phyloP scores from a whole-genome alignment of 2,797 vertebrate species.

The Eupleurogrammus muticus region DNA sequence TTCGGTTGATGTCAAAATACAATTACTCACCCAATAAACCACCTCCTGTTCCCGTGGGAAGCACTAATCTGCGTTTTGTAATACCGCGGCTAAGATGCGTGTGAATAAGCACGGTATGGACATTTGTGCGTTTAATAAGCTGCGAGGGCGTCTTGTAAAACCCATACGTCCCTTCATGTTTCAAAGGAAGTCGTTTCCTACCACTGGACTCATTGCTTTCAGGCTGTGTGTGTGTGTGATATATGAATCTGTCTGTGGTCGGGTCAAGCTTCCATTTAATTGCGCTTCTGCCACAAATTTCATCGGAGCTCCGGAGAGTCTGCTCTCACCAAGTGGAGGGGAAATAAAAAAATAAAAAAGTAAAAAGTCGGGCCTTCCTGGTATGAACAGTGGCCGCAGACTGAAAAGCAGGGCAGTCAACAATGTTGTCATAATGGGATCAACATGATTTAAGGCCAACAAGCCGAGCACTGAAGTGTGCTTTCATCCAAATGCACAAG shows the following conservation, averaged over 20 bases:
- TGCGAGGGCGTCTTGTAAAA: slow-evolving; percentile 4
- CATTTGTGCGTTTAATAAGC: slow-evolving; percentile 15
- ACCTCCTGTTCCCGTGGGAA: slow-evolving; percentile 31
- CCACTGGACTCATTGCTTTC: not conserved
- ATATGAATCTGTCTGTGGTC: not conserved
- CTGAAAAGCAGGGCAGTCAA: slow-evolving; percentile 21
- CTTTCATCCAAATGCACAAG: slow-evolving; percentile 4
- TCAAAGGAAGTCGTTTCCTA: not conserved
- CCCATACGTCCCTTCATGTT: not conserved
- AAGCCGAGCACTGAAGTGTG: not conserved
- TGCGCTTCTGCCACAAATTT: slow-evolving; percentile 26
- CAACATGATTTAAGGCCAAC: slow-evolving; percentile 26
- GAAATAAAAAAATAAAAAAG: slow-evolving; percentile 8
- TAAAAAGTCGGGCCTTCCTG: not conserved
- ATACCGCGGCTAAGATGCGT: slow-evolving; percentile 31
- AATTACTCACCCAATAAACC: slow-evolving; percentile 59
- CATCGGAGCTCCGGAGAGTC: slow-evolving; percentile 11
- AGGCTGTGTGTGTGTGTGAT: not conserved
- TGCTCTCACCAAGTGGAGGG: not conserved
- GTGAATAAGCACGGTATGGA: slow-evolving; percentile 14
- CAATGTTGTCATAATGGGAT: slow-evolving; percentile 18
- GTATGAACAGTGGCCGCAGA: not conserved
- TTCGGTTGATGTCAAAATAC: slow-evolving; percentile 61
- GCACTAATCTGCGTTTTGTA: slow-evolving; percentile 43
- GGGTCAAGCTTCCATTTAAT: slow-evolving; percentile 25